These are phyloP conservation scores for Empis stercorea DNA, from an alignment of 2,888 invertebrate genomes.

Conservation along the genomic window DNA sequence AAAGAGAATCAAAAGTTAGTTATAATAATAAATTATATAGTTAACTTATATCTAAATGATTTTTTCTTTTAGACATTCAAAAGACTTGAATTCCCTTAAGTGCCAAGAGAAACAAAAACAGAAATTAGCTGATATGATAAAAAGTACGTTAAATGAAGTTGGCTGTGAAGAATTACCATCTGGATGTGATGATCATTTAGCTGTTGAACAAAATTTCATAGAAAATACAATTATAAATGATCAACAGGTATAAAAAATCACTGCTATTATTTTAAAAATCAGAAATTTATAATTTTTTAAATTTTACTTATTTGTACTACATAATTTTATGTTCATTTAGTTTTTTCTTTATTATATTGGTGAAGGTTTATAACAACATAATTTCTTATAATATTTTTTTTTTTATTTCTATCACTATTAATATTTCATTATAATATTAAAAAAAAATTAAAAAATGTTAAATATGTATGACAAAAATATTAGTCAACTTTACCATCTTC, in stretches of 20 bases:
- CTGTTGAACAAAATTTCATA: conserved; percentile 45
- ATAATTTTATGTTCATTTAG: no score
- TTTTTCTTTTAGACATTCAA: conserved; percentile 34
- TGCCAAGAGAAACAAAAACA: conserved; percentile 75
- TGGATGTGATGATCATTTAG: conserved; percentile 59
- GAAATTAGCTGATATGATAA: conserved; percentile 70
- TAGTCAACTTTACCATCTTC: neutral
- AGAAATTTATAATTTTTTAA: no score
- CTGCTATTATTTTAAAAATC: no score
- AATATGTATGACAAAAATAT: no score
- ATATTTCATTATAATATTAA: neutral
- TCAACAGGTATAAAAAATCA: conserved; percentile 41
- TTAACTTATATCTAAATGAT: neutral
- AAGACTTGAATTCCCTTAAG: conserved; percentile 66
- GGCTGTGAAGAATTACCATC: conserved; percentile 81
- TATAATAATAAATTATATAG: neutral
- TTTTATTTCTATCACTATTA: no score
- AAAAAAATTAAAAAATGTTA: neutral
- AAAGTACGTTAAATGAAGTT: conserved; percentile 70
- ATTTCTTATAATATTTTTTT: no score
- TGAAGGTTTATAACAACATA: no score
- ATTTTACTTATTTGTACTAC: no score
- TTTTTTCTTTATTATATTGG: no score
- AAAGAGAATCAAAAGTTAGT: conserved; percentile 34
- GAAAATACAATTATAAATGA: conserved; percentile 42